A percentile compares a stretch with the other conserved stretches of the same genome.
phyloP scores from a whole-genome alignment of 2,113 vertebrate genomes.

The Henicopernis longicauda region DNA sequence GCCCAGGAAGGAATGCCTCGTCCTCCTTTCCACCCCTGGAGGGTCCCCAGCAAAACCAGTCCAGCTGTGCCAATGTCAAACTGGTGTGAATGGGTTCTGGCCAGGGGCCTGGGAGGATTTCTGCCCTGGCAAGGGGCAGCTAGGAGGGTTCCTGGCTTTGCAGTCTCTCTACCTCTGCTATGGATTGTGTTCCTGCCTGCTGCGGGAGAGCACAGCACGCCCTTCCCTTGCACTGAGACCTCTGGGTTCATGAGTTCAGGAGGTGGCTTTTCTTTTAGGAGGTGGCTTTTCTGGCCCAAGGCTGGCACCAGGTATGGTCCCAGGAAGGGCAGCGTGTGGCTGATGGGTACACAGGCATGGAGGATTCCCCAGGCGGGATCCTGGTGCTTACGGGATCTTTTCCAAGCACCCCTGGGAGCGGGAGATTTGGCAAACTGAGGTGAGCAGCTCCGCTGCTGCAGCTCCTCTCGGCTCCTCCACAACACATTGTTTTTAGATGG shows the following conservation, averaged over 20 bases:
- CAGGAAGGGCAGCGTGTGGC: background rate
- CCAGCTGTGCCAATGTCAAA: background rate
- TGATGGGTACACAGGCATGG: background rate
- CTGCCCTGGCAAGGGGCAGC: background rate
- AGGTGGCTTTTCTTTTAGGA: background rate
- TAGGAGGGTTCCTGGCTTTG: background rate
- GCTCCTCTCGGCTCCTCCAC: background rate
- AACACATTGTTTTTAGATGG: rapidly evolving
- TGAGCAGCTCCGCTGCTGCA: background rate
- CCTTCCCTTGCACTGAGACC: no score
- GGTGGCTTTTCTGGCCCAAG: background rate
- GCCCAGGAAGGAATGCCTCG: background rate
- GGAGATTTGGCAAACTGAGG: background rate
- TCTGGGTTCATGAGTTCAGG: rapidly evolving
- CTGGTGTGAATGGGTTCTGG: background rate
- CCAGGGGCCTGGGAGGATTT: background rate
- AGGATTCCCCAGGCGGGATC: background rate
- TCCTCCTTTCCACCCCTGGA: background rate
- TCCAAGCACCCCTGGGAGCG: background rate
- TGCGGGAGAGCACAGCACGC: rapidly evolving
- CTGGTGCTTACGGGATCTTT: background rate
- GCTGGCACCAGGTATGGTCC: background rate
- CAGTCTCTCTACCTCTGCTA: background rate
- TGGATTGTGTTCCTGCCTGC: background rate
- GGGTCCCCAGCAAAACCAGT: background rate